Evolutionary conservation across 2,113 vertebrate species (phyloP), one percentile per base, ranked within the genome.

Genomic region (Clarias batrachus): DNA sequence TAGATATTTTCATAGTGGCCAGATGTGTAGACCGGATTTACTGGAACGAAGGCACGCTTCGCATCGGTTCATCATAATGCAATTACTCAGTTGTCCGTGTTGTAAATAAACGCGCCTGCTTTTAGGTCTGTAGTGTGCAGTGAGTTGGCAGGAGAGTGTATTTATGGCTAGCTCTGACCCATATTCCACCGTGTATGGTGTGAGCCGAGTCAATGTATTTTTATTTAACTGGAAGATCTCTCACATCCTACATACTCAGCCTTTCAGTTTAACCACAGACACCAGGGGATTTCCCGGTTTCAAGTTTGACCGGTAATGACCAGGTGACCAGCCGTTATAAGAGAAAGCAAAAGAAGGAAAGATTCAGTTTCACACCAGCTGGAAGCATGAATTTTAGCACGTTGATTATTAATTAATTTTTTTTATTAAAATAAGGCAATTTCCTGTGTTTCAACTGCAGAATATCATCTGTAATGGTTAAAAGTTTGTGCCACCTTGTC

Each of bases 141-240:
- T 76, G 62, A 86, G 81, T 59, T 54, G 76, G 68, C 78, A 86
- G 85, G 30, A 73, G 81, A 79, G 63, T 62, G 76, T 21, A 81
- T 21, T 62, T 57, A 77, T 4, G 59, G 76, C 63, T 63, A 81
- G 60, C 66, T 68, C 25, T 83, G 86, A 84, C 80, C 84, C 84
- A 88, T 73, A 68, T 81, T 84, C 71, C 27, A 73, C 68, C 84
- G 60, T 65, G 27, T 76, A 70, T 14, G 41, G 81, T 56, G n/a
- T 84, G 54, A 87, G 77, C 76, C 48, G 63, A 84, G 81, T 81
- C 71, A 73, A 86, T 68, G 84, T 71, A 77, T 86, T 86, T 76
- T 77, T 74, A 83, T 89, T 84, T 76, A 80, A 63, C 83, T 88
- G 83, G 84, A 88, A 86, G 70, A 60, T 63, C 86, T 88, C 87